These are phyloP conservation scores for Epinephelus cyanopodus DNA, from an alignment of 2,113 vertebrate species.

Conservation along the genomic window DNA sequence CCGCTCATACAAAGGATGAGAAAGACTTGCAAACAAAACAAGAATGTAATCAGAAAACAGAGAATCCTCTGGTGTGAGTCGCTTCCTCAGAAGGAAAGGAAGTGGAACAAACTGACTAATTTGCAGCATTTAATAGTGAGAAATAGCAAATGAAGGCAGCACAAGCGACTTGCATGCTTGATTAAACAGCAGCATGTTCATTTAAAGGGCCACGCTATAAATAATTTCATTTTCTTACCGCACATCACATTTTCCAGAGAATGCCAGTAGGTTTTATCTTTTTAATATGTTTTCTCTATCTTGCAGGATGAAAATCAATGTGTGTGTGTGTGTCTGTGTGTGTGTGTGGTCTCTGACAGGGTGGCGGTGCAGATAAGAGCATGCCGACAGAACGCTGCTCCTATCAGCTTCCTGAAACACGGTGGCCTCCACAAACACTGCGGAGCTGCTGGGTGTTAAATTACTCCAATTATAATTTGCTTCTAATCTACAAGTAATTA, in stretches of 20 bases:
- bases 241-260: not conserved
- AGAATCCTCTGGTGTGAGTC: not conserved
- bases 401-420: constrained; percentile 7
- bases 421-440: not conserved
- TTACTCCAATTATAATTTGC: constrained; percentile 8
- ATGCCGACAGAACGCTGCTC: not conserved
- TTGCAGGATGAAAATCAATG: not conserved
- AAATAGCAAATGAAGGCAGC: not conserved
- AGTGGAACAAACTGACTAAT: not conserved
- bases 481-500: constrained; percentile 26
- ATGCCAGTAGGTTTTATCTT: not conserved
- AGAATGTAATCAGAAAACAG: not conserved
- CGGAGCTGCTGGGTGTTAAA: not conserved
- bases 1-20: not conserved
- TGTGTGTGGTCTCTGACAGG: constrained; percentile 45
- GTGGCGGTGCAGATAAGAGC: constrained; percentile 12
- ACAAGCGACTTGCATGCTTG: not conserved
- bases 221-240: not conserved
- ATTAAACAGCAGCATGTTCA: not conserved
- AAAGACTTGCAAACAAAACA: not conserved
- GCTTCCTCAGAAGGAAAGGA: too few species aligned
- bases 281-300: not conserved
- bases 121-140: not conserved
- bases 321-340: not conserved
- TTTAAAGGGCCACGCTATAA: not conserved